Evolutionary conservation across 2,888 invertebrate genomes (phyloP).

Genomic region (Tortricodes alternella): DNA sequence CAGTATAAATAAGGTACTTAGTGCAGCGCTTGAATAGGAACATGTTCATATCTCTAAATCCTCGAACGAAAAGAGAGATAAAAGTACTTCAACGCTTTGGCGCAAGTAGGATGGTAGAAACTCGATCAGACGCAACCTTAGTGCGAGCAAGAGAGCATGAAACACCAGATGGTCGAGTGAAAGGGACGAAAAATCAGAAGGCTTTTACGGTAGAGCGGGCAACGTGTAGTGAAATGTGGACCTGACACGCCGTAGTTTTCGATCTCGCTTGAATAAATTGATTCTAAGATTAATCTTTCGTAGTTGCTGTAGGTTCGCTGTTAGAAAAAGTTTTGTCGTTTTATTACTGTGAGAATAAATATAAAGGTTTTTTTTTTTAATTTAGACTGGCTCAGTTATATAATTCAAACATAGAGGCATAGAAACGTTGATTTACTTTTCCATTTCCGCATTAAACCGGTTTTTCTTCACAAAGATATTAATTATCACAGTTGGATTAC

Average conservation of each 20-base stretch:
- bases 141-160: conserved; percentile 54
- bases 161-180: conserved; percentile 47
- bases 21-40: conserved; percentile 70
- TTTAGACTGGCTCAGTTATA: background rate
- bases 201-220: conserved; percentile 82
- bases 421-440: background rate
- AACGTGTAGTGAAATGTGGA: conserved; percentile 78
- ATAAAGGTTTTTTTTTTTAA: no score
- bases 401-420: background rate
- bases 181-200: conserved; percentile 70
- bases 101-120: conserved; percentile 80
- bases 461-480: conserved; percentile 18
- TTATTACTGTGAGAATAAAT: conserved; percentile 5
- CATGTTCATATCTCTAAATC: conserved; percentile 77
- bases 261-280: conserved; percentile 80
- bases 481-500: conserved; percentile 33
- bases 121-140: conserved; percentile 71
- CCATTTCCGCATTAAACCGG: conserved; percentile 12
- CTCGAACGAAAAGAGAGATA: conserved; percentile 73
- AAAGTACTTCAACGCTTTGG: conserved; percentile 77
- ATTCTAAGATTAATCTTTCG: conserved; percentile 78
- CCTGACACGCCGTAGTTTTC: conserved; percentile 70
- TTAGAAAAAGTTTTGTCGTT: conserved; percentile 19
- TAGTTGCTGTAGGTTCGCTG: conserved; percentile 54
- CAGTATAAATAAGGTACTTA: conserved; percentile 64